A percentile compares a stretch with the other conserved stretches of the same genome.
phyloP scores from a whole-genome alignment of 2,888 invertebrate species.

The Protodeltote pygarga region DNA sequence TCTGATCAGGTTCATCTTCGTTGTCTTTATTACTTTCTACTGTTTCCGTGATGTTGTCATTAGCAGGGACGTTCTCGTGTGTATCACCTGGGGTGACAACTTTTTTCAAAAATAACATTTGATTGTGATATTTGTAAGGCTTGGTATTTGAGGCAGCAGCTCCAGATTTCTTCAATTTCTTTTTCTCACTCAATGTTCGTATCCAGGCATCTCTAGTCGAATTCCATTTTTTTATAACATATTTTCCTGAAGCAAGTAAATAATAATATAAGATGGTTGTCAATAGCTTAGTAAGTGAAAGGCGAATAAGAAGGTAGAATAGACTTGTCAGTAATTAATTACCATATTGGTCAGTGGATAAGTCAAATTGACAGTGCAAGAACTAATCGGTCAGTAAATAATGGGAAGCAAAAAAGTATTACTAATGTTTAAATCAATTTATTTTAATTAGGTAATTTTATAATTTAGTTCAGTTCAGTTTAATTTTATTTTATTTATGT shows the following conservation, averaged over 20 bases:
- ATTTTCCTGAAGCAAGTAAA: slow-evolving; percentile 35
- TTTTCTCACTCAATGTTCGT: slow-evolving; percentile 34
- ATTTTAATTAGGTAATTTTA: slow-evolving; percentile 15
- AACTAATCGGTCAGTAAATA: too few species aligned
- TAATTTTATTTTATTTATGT: slow-evolving; percentile 5
- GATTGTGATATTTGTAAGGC: slow-evolving; percentile 44
- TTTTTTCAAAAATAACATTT: slow-evolving; percentile 47
- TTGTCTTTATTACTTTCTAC: slow-evolving; percentile 9
- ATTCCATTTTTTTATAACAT: slow-evolving; percentile 35
- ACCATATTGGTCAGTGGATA: slow-evolving; percentile 16
- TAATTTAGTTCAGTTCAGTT: slow-evolving; percentile 9
- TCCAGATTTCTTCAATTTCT: slow-evolving; percentile 36
- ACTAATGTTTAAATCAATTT: slow-evolving; percentile 17
- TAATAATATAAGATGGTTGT: slow-evolving; percentile 22
- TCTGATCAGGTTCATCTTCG: slow-evolving; percentile 18
- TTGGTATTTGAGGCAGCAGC: slow-evolving; percentile 41
- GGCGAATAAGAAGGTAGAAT: slow-evolving; percentile 13
- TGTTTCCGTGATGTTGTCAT: slow-evolving; percentile 9
- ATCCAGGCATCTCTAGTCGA: slow-evolving; percentile 32
- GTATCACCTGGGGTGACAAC: slow-evolving; percentile 37
- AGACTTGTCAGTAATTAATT: slow-evolving; percentile 22
- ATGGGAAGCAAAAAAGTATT: too few species aligned
- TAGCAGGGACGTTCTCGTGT: slow-evolving; percentile 36
- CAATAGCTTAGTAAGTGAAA: slow-evolving; percentile 19
- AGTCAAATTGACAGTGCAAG: slow-evolving; percentile 16